A percentile compares a stretch with the other conserved stretches of the same genome.
Conservation (phyloP, 2,113 vertebrate genomes). For the Colossoma macropomum region DNA sequence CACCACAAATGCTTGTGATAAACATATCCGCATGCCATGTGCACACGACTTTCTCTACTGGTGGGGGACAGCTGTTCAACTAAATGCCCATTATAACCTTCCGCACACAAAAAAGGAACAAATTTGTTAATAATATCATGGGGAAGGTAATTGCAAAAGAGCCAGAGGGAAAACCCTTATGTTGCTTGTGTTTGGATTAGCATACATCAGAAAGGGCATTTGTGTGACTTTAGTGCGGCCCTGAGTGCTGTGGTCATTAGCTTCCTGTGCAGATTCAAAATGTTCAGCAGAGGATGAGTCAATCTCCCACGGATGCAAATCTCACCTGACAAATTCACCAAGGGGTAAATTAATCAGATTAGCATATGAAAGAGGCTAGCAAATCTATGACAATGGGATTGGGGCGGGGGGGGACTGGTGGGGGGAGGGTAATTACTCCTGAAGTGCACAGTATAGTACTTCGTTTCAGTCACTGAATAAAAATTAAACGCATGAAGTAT, state of each 20-base stretch:
- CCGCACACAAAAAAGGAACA: not conserved
- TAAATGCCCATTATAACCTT: not conserved
- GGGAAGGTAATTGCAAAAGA: slow-evolving; percentile 1
- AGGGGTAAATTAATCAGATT: slow-evolving; percentile 71
- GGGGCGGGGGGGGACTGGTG: slow-evolving; percentile 20
- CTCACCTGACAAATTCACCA: slow-evolving; percentile 66
- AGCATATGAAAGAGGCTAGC: slow-evolving; percentile 70
- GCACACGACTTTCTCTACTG: not conserved
- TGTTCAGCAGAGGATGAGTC: slow-evolving; percentile 55
- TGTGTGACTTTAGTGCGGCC: slow-evolving; percentile 39
- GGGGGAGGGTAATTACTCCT: slow-evolving; percentile 68
- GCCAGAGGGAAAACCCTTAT: not conserved
- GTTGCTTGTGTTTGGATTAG: not conserved
- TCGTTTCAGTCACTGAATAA: slow-evolving; percentile 1
- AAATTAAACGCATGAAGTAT: not conserved
- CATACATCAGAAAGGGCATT: slow-evolving; percentile 2
- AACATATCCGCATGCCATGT: not conserved
- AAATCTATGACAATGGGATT: slow-evolving; percentile 46
- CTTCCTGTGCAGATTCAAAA: slow-evolving; percentile 55
- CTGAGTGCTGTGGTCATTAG: slow-evolving; percentile 72
- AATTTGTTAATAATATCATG: not conserved
- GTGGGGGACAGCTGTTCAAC: not conserved
- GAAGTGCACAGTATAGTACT: slow-evolving; percentile 52
- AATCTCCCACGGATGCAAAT: slow-evolving; percentile 71
- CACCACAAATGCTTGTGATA: not conserved